Base-by-base conservation (phyloP, 2,797 vertebrate genomes). In the Zonotrichia albicollis region DNA sequence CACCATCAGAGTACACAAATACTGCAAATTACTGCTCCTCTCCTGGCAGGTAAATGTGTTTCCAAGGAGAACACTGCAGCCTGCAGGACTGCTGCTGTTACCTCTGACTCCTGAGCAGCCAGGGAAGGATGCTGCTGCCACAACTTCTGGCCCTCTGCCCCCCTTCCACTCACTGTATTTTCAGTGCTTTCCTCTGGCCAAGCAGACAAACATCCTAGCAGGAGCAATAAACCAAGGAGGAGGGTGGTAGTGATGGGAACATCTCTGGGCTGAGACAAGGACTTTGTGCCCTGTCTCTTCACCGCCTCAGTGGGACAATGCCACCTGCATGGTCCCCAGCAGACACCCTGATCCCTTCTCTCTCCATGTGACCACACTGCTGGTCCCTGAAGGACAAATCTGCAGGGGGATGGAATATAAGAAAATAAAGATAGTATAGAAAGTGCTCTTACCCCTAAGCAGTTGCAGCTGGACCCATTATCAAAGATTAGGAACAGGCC, bases 331-430 rank as follows among this genome's bases (percentile, higher is more conserved):
- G 7, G 32, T 58, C 14, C 30, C 15, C 3, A 4, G 48, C 8
- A 0, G 16, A 6, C 27, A 3, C 13, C 13, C 36, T 1, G 1
- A 42, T 38, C 60, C 51, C 71, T 81, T n/a, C 43, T 68, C 50
- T 29, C 61, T 13, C 0, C 0, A 0, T 9, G 9, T 27, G 45
- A 13, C 50, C 34, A 13, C 0, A 2, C 23, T 36, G 32, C 54
- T 51, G 61, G 36, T 34, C 36, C 18, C 64, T 16, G 60, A 48
- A 57, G 34, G 26, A 46, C 74, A 65, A 25, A 57, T 43, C 10
- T 55, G 53, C 7, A 55, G 53, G 32, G 20, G 13, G 20, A n/a
- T 15, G 22, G 13, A 55, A 55, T 22, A 55, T 22, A n/a, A n/a
- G 32, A 55, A 55, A 55, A 22, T 55, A n/a, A 55, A 55, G 53